Base-by-base conservation (phyloP, 2,797 vertebrate genomes). In the Lutjanus campechanus region DNA sequence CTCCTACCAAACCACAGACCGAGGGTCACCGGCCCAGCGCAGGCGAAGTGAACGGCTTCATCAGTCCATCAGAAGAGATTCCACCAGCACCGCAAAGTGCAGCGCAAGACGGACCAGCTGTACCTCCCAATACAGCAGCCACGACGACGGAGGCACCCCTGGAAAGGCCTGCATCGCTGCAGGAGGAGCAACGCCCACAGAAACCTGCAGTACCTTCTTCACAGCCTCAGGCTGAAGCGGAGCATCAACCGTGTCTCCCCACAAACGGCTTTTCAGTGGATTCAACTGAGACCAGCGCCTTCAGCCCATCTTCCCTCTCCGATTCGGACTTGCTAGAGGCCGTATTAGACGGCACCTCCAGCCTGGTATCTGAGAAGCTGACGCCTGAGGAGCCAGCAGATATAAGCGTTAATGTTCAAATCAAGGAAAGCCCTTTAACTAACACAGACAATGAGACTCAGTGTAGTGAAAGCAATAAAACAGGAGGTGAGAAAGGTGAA, bases 311-410 rank as follows among this genome's bases (percentile, higher is more conserved):
- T 10, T 81, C 83, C 13, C 81, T 87, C 44, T 88, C 91, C 5
- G 93, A 95, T 29, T 76, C 74, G 8, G 85, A 92, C 65, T 78
- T 85, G 70, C 65, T 78, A 22, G 91, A 91, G 40, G 88, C 75
- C 0, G 68, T 73, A 16, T 79, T 77, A 54, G 92, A 94, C 5
- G 51, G 20, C 47, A 77, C 87, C 11, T 85, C 80, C 16, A 76
- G 78, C 70, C 58, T 64, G 55, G 55, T 8, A 10, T 53, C 76
- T 9, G 86, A 81, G 67, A 81, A 58, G 47, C 40, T 8, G 49
- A 55, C 2, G 10, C 43, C 73, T 2, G 74, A 83, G n/a, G 79
- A 86, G 40, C 56, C 76, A 1, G 71, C 6, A 0, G 79, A 85
- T 20, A 67, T 85, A 43, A 50, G 10, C 12, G 63, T 81, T 4